phyloP scores from a whole-genome alignment of 2,113 vertebrate genomes.

The Hippolais icterina region DNA sequence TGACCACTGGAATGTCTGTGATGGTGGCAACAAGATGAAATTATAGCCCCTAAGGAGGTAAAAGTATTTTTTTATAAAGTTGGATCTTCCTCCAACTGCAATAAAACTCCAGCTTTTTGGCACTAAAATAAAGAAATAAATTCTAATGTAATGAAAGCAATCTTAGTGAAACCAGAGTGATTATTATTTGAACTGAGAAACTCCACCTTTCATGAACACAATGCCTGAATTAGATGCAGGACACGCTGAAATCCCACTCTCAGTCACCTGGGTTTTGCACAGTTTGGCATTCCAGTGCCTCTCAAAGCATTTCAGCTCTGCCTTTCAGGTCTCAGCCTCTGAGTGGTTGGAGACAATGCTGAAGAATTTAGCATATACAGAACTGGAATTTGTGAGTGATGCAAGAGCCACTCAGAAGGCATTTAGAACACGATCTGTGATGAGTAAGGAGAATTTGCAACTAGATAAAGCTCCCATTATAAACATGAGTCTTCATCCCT shows the following conservation, averaged over 20 bases:
- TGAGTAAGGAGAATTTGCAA: background rate
- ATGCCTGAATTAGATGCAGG: background rate
- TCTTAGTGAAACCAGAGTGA: background rate
- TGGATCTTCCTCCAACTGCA: background rate
- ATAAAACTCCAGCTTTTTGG: background rate
- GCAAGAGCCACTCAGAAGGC: background rate
- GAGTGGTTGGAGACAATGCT: background rate
- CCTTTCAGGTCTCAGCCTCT: background rate
- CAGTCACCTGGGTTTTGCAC: background rate
- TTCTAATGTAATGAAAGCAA: background rate
- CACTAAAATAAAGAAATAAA: background rate
- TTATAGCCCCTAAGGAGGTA: background rate
- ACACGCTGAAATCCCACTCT: background rate
- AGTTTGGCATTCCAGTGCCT: background rate
- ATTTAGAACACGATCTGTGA: background rate
- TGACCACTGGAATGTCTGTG: background rate
- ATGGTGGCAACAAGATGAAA: background rate
- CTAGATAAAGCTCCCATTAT: background rate
- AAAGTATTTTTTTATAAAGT: background rate
- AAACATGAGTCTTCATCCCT: background rate
- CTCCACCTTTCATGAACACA: background rate
- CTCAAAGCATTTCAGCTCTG: background rate
- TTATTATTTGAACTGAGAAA: background rate
- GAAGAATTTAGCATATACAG: background rate
- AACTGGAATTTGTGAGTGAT: background rate